Evolutionary conservation across 37 sponge, comb jelly and placozoan species (phyloP), one percentile per base, ranked within the genome.

Genomic region (Axinella damicornis): DNA sequence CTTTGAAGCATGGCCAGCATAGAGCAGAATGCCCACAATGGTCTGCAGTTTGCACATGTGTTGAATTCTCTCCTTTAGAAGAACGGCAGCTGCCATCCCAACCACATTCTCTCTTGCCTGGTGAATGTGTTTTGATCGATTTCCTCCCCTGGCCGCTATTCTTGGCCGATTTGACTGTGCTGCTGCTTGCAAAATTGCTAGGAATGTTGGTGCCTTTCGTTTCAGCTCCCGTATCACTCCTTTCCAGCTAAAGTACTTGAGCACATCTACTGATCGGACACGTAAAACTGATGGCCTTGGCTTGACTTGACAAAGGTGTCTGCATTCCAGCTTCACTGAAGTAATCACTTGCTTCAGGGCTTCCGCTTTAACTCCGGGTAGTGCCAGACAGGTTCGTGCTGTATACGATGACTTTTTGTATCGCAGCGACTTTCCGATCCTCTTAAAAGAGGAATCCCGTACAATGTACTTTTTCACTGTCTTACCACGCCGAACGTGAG

Each of bases 1-100:
- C 79, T 78, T 64, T 24, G 79, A 78, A 63, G 65, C 63, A 78
- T 78, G 79, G 14, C 79, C 79, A 20, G 60, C 79, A 78, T 78
- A 78, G 46, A 78, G 15, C n/a, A 78, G 19, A 31, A 30, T 24
- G 1, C 65, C 36, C 0, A 78, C 5, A n/a, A 78, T 17, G 19
- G 46, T 41, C 63, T 78, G 79, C 34, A 34, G 36, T 38, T 37
- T 14, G 25, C 39, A 12, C 64, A 78, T 61, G 79, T 46, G n/a
- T 78, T 58, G 32, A 36, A 31, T 62, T 32, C 79, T 28, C 21
- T 36, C n/a, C 46, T 78, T 78, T 12, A 78, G 65, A 17, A 78
- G 30, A 11, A 78, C 79, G 17, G 65, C 24, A 16, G 65, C 64
- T 36, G 65, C 46, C 46, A 46, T 46, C 9, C 46, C 79, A 12